Evolutionary conservation across 2,113 vertebrate species (phyloP).

Genomic region (Forbesichthys papilliferus): DNA sequence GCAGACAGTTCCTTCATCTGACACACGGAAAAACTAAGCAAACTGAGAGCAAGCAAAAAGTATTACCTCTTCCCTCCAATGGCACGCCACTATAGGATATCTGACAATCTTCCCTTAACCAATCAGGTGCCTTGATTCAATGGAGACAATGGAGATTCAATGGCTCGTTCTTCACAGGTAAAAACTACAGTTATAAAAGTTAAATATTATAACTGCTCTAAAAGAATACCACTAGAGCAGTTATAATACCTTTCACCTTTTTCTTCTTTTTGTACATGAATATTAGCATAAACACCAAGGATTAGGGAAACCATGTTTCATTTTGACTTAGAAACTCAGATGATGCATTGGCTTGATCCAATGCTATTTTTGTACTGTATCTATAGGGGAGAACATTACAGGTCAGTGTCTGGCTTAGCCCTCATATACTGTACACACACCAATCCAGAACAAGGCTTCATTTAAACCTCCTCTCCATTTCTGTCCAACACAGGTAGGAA

Average conservation of each 20-base stretch:
- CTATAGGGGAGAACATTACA: not conserved
- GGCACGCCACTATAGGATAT: conserved; percentile 46
- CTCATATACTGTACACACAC: no score
- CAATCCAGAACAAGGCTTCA: not conserved
- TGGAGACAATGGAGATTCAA: not conserved
- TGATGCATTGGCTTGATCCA: not conserved
- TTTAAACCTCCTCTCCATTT: not conserved
- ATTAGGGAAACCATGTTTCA: conserved; percentile 42
- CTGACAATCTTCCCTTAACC: conserved; percentile 58
- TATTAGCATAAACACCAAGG: conserved; percentile 39
- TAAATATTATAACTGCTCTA: no score
- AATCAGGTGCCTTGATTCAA: conserved; percentile 45
- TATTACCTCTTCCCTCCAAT: conserved; percentile 29
- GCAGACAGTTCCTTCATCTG: conserved; percentile 35
- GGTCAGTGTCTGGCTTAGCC: not conserved
- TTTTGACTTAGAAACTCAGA: conserved; percentile 22
- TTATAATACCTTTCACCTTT: conserved; percentile 20
- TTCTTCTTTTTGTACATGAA: conserved; percentile 35
- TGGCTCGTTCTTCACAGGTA: conserved; percentile 28
- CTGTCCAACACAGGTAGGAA: conserved; percentile 21
- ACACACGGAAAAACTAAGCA: conserved; percentile 41
- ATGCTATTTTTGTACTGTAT: not conserved
- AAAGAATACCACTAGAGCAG: no score
- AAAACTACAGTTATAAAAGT: conserved; percentile 37
- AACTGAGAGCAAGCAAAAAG: conserved; percentile 43